phyloP scores from a whole-genome alignment of 2,888 invertebrate genomes.

The Tenthredo amoena region DNA sequence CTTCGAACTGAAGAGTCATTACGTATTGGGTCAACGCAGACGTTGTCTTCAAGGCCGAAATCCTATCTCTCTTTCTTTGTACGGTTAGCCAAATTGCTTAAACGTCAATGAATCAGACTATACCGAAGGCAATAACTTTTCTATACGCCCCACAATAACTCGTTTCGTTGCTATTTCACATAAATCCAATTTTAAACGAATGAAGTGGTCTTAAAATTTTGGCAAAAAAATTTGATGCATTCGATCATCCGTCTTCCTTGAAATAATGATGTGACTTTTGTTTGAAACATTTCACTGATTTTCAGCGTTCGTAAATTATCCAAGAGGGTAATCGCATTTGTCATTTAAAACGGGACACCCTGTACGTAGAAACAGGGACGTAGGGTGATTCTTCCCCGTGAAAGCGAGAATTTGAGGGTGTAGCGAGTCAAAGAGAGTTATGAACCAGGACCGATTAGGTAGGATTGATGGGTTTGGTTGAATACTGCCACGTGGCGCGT shows the following conservation, averaged over 20 bases:
- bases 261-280: neutral
- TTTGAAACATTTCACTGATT: neutral
- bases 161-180: neutral
- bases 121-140: neutral
- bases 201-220: neutral
- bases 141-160: neutral
- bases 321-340: neutral
- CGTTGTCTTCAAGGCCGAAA: slow-evolving; percentile 15
- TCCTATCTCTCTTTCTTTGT: slow-evolving; percentile 2
- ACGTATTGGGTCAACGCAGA: slow-evolving; percentile 1
- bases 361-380: slow-evolving; percentile 27
- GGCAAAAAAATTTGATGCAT: neutral
- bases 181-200: too few relatives aligned
- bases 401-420: slow-evolving; percentile 50
- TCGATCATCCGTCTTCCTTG: neutral
- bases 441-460: slow-evolving; percentile 48
- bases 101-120: slow-evolving; percentile 17
- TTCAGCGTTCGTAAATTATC: neutral
- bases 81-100: slow-evolving; percentile 7
- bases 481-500: slow-evolving; percentile 43
- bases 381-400: slow-evolving; percentile 17
- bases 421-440: slow-evolving; percentile 45
- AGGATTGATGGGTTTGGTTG: slow-evolving; percentile 40
- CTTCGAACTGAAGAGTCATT: slow-evolving; percentile 36
- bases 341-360: slow-evolving; percentile 4